phyloP scores from a whole-genome alignment of 2,113 vertebrate genomes.

The Gallinago undulata region DNA sequence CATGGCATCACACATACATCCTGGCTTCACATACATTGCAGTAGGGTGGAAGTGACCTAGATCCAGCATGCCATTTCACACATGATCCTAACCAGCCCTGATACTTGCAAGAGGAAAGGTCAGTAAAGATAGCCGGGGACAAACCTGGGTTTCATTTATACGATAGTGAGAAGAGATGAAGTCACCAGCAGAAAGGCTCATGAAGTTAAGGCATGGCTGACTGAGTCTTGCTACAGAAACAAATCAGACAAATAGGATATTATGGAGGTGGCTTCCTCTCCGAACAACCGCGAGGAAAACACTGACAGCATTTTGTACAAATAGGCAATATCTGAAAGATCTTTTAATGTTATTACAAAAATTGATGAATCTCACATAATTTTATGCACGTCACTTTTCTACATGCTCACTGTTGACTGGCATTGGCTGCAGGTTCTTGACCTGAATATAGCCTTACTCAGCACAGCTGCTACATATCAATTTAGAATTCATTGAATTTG shows the following conservation, averaged over 20 bases:
- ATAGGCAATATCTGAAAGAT: neutral
- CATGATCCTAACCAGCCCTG: neutral
- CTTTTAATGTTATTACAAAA: neutral
- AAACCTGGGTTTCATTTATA: neutral
- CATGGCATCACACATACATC: neutral
- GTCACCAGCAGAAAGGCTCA: neutral
- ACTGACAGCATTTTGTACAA: neutral
- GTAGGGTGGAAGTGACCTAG: neutral
- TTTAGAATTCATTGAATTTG: neutral
- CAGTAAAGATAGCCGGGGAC: neutral
- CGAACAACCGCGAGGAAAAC: neutral
- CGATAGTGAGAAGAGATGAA: neutral
- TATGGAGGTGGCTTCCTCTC: neutral
- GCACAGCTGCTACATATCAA: neutral
- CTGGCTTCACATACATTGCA: neutral
- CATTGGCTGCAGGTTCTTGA: neutral
- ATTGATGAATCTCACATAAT: neutral
- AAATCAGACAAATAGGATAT: neutral
- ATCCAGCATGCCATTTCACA: neutral
- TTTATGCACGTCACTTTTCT: neutral
- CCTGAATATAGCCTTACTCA: neutral
- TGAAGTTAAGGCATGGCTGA: neutral
- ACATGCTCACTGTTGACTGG: neutral
- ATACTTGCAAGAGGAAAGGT: neutral
- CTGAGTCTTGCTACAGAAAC: neutral